A percentile compares a stretch with the other conserved stretches of the same genome.
phyloP scores from a whole-genome alignment of 1,140 invertebrate genomes.

The Diorhabda carinulata region DNA sequence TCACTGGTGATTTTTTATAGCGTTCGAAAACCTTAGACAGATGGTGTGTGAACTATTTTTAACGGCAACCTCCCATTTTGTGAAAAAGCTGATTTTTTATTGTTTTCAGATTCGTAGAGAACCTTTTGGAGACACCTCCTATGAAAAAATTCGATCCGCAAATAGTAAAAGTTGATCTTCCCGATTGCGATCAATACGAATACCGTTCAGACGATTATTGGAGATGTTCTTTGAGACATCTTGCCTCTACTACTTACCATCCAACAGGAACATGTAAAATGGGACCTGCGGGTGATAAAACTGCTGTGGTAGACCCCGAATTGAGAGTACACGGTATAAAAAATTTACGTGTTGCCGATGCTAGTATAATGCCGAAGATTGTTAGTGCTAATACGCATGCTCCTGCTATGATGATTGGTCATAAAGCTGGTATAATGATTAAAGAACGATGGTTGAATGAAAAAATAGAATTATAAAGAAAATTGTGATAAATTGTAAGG shows the following conservation, averaged over 20 bases:
- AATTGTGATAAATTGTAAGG: too few relatives aligned
- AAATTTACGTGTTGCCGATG: constrained; percentile 59
- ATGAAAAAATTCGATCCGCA: constrained; percentile 50
- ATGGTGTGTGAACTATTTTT: too few relatives aligned
- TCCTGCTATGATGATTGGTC: constrained; percentile 63
- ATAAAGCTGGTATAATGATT: constrained; percentile 61
- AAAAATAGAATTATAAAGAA: neutral
- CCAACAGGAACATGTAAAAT: constrained; percentile 82
- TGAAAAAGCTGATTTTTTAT: constrained; percentile 27
- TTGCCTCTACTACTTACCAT: constrained; percentile 84
- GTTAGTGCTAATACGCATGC: constrained; percentile 64
- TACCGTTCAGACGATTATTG: constrained; percentile 81
- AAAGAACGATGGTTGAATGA: constrained; percentile 57
- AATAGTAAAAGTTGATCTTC: constrained; percentile 61
- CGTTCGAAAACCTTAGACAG: too few relatives aligned
- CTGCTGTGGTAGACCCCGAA: constrained; percentile 76
- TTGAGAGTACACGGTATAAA: constrained; percentile 53
- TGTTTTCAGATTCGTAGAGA: constrained; percentile 57
- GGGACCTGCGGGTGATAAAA: constrained; percentile 70
- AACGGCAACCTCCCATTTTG: too few relatives aligned
- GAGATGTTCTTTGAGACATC: constrained; percentile 76
- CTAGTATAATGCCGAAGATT: constrained; percentile 62
- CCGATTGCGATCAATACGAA: constrained; percentile 68
- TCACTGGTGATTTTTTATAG: too few relatives aligned
- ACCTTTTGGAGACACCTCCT: constrained; percentile 40